A percentile compares a stretch with the other conserved stretches of the same genome.
Evolutionary conservation across 1,140 invertebrate genomes (phyloP).

Genomic region (Cherax destructor): DNA sequence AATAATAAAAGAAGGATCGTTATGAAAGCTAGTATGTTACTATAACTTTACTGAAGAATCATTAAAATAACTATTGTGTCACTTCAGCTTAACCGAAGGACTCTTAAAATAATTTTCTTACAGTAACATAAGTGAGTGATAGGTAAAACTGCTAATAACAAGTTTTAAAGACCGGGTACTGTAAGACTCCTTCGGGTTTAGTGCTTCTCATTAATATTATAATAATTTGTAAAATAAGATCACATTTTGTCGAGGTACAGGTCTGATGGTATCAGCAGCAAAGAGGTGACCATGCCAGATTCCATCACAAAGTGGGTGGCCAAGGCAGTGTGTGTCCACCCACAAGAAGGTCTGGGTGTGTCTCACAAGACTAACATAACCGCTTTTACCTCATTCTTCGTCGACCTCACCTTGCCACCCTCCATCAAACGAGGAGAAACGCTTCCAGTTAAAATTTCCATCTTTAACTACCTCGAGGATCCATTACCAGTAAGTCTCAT

Average conservation of each 20-base stretch:
- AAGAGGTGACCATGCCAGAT: conserved; percentile 80
- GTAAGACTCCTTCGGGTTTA: no score
- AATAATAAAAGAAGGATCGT: no score
- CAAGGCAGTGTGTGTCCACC: conserved; percentile 82
- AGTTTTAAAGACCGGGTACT: no score
- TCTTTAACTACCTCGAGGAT: conserved; percentile 84
- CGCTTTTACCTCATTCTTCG: conserved; percentile 84
- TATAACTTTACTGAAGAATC: no score
- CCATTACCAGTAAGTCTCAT: conserved; percentile 79
- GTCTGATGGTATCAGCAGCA: conserved; percentile 77
- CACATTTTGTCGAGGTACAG: background rate
- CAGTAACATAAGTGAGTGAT: no score
- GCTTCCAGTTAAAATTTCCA: conserved; percentile 81
- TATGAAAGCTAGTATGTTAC: no score
- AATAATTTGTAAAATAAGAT: background rate
- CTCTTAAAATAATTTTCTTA: no score
- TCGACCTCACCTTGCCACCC: conserved; percentile 83
- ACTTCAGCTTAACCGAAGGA: no score
- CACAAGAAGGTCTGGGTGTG: conserved; percentile 81
- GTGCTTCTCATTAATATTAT: background rate
- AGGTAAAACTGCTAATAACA: no score
- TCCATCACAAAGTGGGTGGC: conserved; percentile 85
- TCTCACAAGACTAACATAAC: conserved; percentile 78
- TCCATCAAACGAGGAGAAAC: conserved; percentile 83
- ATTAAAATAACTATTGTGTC: no score